Evolutionary conservation across 2,888 invertebrate species (phyloP), one percentile per base, ranked within the genome.

Genomic region (Reticulitermes lucifugus): DNA sequence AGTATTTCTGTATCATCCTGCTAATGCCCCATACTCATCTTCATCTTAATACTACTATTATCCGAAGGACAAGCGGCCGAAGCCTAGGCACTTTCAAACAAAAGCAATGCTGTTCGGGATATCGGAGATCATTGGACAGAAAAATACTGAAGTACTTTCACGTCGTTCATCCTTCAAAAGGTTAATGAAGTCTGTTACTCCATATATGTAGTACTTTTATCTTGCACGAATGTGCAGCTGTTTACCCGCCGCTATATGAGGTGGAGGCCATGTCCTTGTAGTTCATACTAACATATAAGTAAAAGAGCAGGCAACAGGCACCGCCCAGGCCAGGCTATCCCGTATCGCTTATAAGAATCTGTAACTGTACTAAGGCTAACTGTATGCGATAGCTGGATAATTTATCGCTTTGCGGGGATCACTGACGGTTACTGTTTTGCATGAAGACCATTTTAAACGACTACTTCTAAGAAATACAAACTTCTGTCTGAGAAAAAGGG

Each of bases 251-350:
- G 14, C 73, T 14, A 18, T 25, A 7, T 29, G 35, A 25, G 41
- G 14, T 41, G 73, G 73, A 73, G 73, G 73, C 18, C 73, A 73
- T 41, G 73, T 73, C 73, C 73, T 73, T 73, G 18, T 29, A 18
- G 35, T 73, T 21, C 25, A 35, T 25, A 18, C 25, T 71, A 71
- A 71, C 71, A 35, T 73, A 41, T 41, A 41, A 35, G 35, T 35
- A 35, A 35, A 35, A 35, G 35, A 2, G 4, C 35, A 35, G 35
- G 21, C 41, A 18, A 41, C 41, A 35, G 73, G 35, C 73, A 73
- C 35, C 73, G 73, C 73, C 73, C 73, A 41, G 12, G 3, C 65
- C 65, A 25, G 21, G 18, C 14, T 60, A 60, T 21, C 60, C 25
- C 10, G 10, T 65, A 65, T n/a, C 65, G n/a, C 6, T 65, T 65